These are phyloP conservation scores for Drosophila arizonae DNA, from an alignment of 1,140 invertebrate genomes.

Conservation along the genomic window DNA sequence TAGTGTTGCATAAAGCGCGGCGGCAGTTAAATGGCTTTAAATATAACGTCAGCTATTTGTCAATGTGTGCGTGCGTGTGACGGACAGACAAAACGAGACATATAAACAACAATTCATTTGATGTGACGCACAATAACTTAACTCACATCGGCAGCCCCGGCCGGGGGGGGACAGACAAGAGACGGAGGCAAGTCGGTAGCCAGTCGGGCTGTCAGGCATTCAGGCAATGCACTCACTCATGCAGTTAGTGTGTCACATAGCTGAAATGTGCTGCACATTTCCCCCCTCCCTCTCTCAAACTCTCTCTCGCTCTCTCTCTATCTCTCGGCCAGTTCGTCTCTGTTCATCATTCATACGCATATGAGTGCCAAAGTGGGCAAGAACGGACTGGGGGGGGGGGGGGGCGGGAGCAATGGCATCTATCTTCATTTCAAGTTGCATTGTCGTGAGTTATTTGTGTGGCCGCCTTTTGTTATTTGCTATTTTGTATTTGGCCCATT, in stretches of 20 bases:
- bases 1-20: conserved; percentile 63
- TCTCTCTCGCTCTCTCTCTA: too few species aligned
- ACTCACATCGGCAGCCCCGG: conserved; percentile 10
- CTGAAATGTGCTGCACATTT: conserved; percentile 1
- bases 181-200: not conserved
- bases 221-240: conserved; percentile 71
- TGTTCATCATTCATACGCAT: conserved; percentile 63
- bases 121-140: conserved; percentile 52
- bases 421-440: conserved; percentile 66
- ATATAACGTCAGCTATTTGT: conserved; percentile 58
- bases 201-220: conserved; percentile 32
- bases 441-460: conserved; percentile 63
- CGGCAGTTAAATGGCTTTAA: conserved; percentile 62
- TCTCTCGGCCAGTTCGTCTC: too few species aligned
- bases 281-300: conserved; percentile 2
- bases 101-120: conserved; percentile 79
- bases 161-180: not conserved
- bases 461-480: conserved; percentile 51
- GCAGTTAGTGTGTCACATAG: conserved; percentile 67
- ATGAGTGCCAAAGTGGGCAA: conserved; percentile 6
- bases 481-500: conserved; percentile 41
- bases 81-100: conserved; percentile 46
- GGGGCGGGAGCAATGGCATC: conserved; percentile 42
- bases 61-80: conserved; percentile 27
- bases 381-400: not conserved